These are phyloP conservation scores for Furcifer pardalis DNA, from an alignment of 2,797 vertebrate species.

Conservation along the genomic window DNA sequence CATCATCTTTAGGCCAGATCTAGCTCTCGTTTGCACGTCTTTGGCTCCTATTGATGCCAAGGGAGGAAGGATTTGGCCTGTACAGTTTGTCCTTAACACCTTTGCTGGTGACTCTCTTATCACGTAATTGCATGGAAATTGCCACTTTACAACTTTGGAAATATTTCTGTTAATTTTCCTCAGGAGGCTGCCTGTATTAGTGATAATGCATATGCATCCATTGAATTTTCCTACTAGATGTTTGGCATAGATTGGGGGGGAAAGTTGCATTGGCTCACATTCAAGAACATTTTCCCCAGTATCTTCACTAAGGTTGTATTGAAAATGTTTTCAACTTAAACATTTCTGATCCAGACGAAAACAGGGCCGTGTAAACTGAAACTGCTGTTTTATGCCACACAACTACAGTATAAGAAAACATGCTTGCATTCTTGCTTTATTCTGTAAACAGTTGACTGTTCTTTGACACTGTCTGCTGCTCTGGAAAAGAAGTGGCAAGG, in stretches of 20 bases:
- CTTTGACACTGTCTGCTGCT: slow-evolving; percentile 2
- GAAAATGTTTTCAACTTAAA: slow-evolving; percentile 19
- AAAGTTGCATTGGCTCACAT: slow-evolving; percentile 34
- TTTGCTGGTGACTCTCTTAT: slow-evolving; percentile 64
- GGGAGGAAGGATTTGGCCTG: slow-evolving; percentile 58
- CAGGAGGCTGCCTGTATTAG: slow-evolving; percentile 47
- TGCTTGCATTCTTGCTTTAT: background rate
- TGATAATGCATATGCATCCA: slow-evolving; percentile 32
- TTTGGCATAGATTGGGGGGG: slow-evolving; percentile 4
- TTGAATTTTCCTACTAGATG: background rate
- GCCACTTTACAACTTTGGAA: slow-evolving; percentile 30
- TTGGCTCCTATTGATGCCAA: slow-evolving; percentile 42
- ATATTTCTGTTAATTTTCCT: background rate
- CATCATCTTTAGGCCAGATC: slow-evolving; percentile 46
- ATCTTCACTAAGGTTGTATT: slow-evolving; percentile 32
- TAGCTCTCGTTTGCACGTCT: slow-evolving; percentile 38
- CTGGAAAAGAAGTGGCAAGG: slow-evolving; percentile 9
- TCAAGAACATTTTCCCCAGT: slow-evolving; percentile 14
- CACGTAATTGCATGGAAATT: slow-evolving; percentile 42
- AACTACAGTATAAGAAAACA: slow-evolving; percentile 4
- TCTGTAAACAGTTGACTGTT: slow-evolving; percentile 12
- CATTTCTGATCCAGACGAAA: slow-evolving; percentile 42
- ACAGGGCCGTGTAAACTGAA: slow-evolving; percentile 27
- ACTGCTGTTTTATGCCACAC: slow-evolving; percentile 37
- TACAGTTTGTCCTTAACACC: slow-evolving; percentile 62